phyloP scores from a whole-genome alignment of 2,797 vertebrate genomes.

The Petrocephalus schoutedeni region DNA sequence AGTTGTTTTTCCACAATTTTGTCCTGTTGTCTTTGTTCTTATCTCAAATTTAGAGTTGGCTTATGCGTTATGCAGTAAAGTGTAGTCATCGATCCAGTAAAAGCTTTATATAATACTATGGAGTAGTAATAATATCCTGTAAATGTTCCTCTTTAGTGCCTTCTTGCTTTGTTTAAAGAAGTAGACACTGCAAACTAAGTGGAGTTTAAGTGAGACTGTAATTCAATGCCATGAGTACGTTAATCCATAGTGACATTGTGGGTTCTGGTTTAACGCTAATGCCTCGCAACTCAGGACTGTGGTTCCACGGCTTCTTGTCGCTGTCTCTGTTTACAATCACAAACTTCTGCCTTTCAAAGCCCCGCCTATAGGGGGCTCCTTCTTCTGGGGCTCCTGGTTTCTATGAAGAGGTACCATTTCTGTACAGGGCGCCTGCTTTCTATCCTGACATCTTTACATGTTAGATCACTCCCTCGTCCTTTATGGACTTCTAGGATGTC shows the following conservation, averaged over 20 bases:
- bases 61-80: background rate
- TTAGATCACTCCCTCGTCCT: background rate
- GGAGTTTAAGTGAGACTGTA: background rate
- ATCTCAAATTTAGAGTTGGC: constrained; percentile 49
- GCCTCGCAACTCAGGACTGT: background rate
- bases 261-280: background rate
- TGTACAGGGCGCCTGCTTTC: background rate
- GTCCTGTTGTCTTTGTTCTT: constrained; percentile 52
- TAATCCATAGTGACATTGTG: background rate
- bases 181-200: background rate
- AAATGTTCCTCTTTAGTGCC: background rate
- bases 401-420: background rate
- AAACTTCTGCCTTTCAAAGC: background rate
- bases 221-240: background rate
- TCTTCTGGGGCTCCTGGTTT: background rate
- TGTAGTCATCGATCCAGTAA: background rate
- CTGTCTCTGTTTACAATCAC: background rate
- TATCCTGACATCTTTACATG: background rate
- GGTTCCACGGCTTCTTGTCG: background rate
- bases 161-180: background rate
- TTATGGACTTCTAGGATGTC: background rate
- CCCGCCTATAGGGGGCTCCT: background rate
- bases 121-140: background rate
- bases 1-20: constrained; percentile 55
- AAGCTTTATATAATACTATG: background rate